Conservation (phyloP, 2,888 invertebrate genomes). For the Frankliniella intonsa region DNA sequence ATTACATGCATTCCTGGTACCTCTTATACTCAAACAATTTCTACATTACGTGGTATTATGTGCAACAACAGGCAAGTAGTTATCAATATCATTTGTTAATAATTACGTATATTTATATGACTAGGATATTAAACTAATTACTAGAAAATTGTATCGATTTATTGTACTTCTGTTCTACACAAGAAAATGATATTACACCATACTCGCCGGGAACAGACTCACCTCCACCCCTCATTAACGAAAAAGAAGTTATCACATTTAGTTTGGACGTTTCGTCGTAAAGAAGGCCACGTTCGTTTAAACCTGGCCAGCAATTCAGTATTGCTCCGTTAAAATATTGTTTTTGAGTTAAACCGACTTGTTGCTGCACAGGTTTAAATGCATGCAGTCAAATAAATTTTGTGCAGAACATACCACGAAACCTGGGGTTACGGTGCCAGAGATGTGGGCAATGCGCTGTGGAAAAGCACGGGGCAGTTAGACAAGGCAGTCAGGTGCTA, state of each 20-base stretch:
- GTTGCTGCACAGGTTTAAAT: not conserved
- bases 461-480: not conserved
- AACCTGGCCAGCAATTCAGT: not conserved
- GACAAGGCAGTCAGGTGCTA: not conserved
- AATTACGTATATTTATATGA: not conserved
- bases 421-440: slow-evolving; percentile 24
- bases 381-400: slow-evolving; percentile 19
- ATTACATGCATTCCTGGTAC: too few relatives aligned
- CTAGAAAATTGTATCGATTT: not conserved
- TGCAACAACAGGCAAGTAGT: slow-evolving; percentile 17
- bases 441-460: slow-evolving; percentile 16
- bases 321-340: not conserved
- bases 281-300: too few relatives aligned
- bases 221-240: not conserved
- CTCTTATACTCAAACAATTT: not conserved
- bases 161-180: not conserved
- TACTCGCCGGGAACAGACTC: not conserved
- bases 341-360: not conserved
- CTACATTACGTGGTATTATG: not conserved
- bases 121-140: not conserved
- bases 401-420: slow-evolving; percentile 24
- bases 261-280: not conserved
- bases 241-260: not conserved
- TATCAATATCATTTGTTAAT: not conserved
- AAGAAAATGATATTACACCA: not conserved